A percentile compares a stretch with the other conserved stretches of the same genome.
Conservation (phyloP, 2,113 vertebrate genomes). For the Aegithalos caudatus region DNA sequence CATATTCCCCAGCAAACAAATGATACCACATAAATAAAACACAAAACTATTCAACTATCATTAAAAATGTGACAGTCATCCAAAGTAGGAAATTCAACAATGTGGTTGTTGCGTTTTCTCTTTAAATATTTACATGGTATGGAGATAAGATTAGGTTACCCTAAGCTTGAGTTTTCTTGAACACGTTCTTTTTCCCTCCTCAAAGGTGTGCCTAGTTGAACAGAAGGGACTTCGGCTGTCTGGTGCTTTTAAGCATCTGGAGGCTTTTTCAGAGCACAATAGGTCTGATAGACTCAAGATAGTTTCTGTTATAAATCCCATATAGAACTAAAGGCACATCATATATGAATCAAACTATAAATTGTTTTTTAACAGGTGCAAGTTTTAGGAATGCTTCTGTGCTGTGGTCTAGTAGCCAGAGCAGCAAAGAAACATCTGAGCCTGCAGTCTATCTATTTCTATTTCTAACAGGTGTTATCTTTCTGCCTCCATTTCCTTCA, state of each 20-base stretch:
- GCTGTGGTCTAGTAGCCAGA: not conserved
- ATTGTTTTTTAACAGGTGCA: not conserved
- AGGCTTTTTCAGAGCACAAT: not conserved
- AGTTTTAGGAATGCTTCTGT: not conserved
- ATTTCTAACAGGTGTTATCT: not conserved
- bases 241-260: not conserved
- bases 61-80: slow-evolving; percentile 59
- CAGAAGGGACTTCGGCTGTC: not conserved
- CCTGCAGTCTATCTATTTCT: not conserved
- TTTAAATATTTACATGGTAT: slow-evolving; percentile 50
- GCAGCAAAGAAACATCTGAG: not conserved
- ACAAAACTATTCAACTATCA: slow-evolving; percentile 60
- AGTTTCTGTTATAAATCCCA: not conserved
- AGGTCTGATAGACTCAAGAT: not conserved
- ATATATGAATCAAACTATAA: not conserved
- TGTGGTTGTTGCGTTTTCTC: not conserved
- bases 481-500: not conserved
- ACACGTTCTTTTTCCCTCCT: not conserved
- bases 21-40: slow-evolving; percentile 66
- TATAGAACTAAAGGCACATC: not conserved
- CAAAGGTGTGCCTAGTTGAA: not conserved
- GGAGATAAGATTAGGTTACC: not conserved
- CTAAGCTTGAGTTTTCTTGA: not conserved
- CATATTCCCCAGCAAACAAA: slow-evolving; percentile 46
- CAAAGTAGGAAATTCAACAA: slow-evolving; percentile 22